phyloP scores from a whole-genome alignment of 2,797 vertebrate genomes.

The Psittacula derbiana region DNA sequence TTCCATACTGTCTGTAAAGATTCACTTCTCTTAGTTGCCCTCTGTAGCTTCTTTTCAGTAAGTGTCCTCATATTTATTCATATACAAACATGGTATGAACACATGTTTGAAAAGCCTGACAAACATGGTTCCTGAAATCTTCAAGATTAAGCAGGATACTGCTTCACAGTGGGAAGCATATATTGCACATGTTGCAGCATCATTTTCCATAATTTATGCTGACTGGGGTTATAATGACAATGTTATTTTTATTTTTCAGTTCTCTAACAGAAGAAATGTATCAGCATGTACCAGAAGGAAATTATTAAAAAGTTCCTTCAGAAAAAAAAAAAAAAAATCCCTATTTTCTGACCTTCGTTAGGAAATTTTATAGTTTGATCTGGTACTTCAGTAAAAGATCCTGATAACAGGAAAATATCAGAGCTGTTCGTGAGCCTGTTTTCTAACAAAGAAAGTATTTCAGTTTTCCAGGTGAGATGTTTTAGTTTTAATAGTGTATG shows the following conservation, averaged over 20 bases:
- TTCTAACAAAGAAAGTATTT: constrained; percentile 66
- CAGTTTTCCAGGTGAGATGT: constrained; percentile 65
- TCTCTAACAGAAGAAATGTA: background rate
- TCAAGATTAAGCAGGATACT: constrained; percentile 20
- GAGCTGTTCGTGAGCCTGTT: constrained; percentile 46
- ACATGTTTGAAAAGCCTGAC: background rate
- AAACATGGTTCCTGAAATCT: constrained; percentile 15
- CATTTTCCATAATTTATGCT: constrained; percentile 42
- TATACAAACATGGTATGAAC: too few species aligned
- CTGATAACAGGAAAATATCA: constrained; percentile 37
- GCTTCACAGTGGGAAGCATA: constrained; percentile 4
- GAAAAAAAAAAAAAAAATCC: background rate
- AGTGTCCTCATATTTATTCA: constrained; percentile 14
- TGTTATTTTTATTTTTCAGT: constrained; percentile 28
- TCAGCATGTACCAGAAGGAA: background rate
- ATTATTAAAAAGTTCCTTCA: background rate
- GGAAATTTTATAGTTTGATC: constrained; percentile 41
- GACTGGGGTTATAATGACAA: constrained; percentile 13
- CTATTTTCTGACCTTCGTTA: constrained; percentile 29
- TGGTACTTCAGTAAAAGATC: constrained; percentile 14
- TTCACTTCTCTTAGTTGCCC: background rate
- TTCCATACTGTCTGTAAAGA: background rate
- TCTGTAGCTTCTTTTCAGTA: background rate
- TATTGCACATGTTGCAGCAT: background rate
- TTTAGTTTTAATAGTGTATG: constrained; percentile 62